phyloP scores from a whole-genome alignment of 1,140 invertebrate genomes.

The Triops longicaudatus region DNA sequence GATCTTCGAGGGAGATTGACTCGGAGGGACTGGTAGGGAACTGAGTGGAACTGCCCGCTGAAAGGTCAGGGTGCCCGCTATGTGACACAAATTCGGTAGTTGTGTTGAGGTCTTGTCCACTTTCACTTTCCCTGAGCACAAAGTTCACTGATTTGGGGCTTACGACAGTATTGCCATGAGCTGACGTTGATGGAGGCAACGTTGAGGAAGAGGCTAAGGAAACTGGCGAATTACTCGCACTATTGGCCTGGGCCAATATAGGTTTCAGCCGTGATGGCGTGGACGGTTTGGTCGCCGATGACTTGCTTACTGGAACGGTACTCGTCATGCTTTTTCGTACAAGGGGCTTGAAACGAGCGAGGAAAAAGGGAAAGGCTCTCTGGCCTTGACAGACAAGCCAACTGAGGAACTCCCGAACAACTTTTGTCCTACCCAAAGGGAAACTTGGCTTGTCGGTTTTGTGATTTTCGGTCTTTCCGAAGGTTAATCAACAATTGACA shows the following conservation, averaged over 20 bases:
- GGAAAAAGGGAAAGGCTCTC: background rate
- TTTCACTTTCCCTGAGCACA: background rate
- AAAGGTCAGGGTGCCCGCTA: background rate
- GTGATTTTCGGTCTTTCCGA: background rate
- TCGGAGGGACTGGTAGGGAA: background rate
- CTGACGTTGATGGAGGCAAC: background rate
- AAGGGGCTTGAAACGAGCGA: background rate
- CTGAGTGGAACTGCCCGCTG: background rate
- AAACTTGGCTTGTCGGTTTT: background rate
- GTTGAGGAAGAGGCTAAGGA: background rate
- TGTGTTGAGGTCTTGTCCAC: background rate
- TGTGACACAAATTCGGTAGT: background rate
- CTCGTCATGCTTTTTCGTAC: background rate
- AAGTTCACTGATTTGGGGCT: background rate
- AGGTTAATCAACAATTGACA: background rate
- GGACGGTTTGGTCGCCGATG: background rate
- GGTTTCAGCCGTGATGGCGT: background rate
- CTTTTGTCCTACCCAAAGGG: background rate
- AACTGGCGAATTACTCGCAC: constrained; percentile 2
- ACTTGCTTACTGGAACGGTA: background rate
- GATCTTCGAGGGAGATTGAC: background rate
- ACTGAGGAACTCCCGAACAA: background rate
- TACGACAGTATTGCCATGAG: background rate
- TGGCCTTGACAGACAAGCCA: background rate
- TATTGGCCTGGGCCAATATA: background rate